Evolutionary conservation across 2,797 vertebrate species (phyloP).

Genomic region (Microctenopoma stevenorrisi): DNA sequence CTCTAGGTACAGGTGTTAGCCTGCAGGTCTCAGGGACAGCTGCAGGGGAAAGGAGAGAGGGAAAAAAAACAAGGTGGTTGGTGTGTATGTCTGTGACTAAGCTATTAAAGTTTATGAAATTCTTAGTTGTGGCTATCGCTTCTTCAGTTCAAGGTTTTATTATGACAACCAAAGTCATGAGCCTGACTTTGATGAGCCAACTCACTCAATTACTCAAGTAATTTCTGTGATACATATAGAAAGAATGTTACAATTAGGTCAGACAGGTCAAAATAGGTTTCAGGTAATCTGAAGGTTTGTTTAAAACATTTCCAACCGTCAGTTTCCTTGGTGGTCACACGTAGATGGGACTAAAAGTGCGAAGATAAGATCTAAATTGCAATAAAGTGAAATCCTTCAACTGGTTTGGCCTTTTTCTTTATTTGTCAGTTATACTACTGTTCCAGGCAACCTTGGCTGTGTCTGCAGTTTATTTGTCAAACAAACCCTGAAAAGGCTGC

Average conservation of each 20-base stretch:
- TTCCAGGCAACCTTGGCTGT: slow-evolving; percentile 60
- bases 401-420: slow-evolving; percentile 45
- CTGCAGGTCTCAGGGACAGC: slow-evolving; percentile 14
- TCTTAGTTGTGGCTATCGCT: background rate
- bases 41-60: slow-evolving; percentile 11
- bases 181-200: no score
- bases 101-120: background rate
- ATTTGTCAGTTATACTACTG: slow-evolving; percentile 57
- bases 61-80: background rate
- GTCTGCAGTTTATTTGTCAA: slow-evolving; percentile 20
- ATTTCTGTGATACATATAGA: background rate
- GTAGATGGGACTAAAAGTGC: background rate
- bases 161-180: no score
- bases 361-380: background rate
- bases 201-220: background rate
- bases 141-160: no score
- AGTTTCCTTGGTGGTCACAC: background rate
- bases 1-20: background rate
- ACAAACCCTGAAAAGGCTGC: slow-evolving; percentile 30
- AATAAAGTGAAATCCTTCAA: background rate
- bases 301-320: background rate
- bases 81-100: background rate
- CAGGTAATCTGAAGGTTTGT: background rate
- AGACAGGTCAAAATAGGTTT: background rate
- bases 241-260: background rate